Base-by-base conservation (phyloP, 2,888 invertebrate genomes). In the Tachina fera region DNA sequence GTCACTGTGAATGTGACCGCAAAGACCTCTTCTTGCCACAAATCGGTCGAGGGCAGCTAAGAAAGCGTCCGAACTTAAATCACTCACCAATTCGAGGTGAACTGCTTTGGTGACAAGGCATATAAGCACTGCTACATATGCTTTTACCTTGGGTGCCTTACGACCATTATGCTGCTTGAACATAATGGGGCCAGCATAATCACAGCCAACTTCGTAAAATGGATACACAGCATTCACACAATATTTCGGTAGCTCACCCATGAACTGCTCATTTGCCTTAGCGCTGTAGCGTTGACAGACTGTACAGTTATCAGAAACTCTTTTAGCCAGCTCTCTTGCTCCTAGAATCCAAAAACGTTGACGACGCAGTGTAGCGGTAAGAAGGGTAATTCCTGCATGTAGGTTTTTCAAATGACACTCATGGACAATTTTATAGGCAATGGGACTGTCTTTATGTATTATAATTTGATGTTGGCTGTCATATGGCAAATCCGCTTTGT, bases 1-100 rank as follows among this genome's bases (percentile, higher is more conserved):
- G 45, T 45, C 45, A 19, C 85, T 87, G 47, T 79, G 79, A 9
- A 87, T 86, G 14, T 84, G 80, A 22, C 65, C 65, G 14, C 76
- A 76, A 41, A 76, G 43, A 1, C 76, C 63, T 51, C 76, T 49
- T 65, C 76, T 3, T 5, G 65, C 63, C 9, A 56, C 45, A 16
- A 77, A 77, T 22, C 76, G 22, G 11, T 63, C 76, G 1, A 77
- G 16, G 9, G 76, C 76, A 31, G 76, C 76, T 56, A 67, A 13
- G 11, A 67, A 77, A 9, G 45, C 58, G 56, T 67, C 74, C 0
- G 74, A 47, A n/a, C 83, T 83, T 13, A 88, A 51, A n/a, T 83
- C 85, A 1, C 72, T n/a, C 3, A 70, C 58, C 5, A 78, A 22
- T 19, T 78, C 78, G 10, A 63, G 16, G n/a, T 51, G n/a, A 45